Conservation (phyloP, 1,140 invertebrate genomes). For the Hycleus phaleratus region DNA sequence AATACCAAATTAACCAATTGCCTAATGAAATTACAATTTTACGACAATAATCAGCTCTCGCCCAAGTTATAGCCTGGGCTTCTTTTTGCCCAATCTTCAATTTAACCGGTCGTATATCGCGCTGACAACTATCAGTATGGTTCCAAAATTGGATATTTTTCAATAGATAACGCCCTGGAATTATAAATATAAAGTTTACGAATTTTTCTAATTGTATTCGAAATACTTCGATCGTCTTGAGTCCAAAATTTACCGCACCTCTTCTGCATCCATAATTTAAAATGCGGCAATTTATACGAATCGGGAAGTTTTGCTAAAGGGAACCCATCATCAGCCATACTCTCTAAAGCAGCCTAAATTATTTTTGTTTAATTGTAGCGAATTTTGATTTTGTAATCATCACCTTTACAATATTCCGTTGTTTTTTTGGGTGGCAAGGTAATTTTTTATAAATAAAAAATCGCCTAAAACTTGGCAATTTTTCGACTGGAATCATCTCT, state of each 20-base stretch:
- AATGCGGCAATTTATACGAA: slow-evolving; percentile 32
- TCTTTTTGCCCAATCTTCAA: background rate
- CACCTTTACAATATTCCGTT: slow-evolving; percentile 27
- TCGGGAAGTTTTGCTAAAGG: slow-evolving; percentile 36
- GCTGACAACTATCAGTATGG: background rate
- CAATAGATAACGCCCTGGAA: background rate
- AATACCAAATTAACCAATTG: too few relatives aligned
- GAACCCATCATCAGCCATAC: slow-evolving; percentile 34
- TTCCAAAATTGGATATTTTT: background rate
- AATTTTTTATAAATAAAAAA: slow-evolving; percentile 29
- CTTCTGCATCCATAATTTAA: slow-evolving; percentile 33
- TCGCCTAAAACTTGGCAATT: slow-evolving; percentile 8
- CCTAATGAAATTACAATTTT: background rate
- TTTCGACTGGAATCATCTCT: background rate
- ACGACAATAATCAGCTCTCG: slow-evolving; percentile 4
- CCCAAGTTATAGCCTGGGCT: slow-evolving; percentile 11
- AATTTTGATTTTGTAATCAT: background rate
- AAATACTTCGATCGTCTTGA: slow-evolving; percentile 23
- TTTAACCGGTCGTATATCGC: background rate
- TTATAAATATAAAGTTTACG: background rate
- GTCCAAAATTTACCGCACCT: slow-evolving; percentile 28
- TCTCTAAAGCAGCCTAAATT: slow-evolving; percentile 18
- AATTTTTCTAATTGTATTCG: background rate
- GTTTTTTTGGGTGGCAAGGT: slow-evolving; percentile 16
- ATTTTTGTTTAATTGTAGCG: slow-evolving; percentile 7